A percentile compares a stretch with the other conserved stretches of the same genome.
These are phyloP conservation scores for Gavialis gangeticus DNA, from an alignment of 2,113 vertebrate genomes.

Conservation along the genomic window DNA sequence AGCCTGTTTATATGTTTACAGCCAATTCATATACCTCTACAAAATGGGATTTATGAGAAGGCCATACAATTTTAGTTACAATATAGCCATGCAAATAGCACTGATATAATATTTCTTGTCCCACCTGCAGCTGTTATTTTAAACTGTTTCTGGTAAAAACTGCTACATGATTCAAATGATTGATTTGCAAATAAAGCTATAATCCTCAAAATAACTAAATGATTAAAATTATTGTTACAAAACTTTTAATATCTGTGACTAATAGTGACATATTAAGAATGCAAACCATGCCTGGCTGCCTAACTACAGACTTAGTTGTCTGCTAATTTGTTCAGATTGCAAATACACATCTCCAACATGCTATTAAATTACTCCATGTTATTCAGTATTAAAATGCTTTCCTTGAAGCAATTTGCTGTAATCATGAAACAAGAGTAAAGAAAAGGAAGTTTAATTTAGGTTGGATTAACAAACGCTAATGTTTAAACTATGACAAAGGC, in stretches of 20 bases:
- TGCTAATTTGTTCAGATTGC: conserved; percentile 41
- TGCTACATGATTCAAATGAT: neutral
- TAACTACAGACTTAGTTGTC: conserved; percentile 28
- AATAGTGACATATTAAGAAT: conserved; percentile 37
- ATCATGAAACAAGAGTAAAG: conserved; percentile 30
- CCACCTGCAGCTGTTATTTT: neutral
- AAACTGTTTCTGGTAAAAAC: neutral
- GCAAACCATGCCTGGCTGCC: conserved; percentile 22
- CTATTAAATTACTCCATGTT: conserved; percentile 43
- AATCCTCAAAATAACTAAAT: conserved; percentile 50
- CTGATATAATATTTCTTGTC: neutral
- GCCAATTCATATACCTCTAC: neutral
- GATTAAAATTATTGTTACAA: conserved; percentile 27
- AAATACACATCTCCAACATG: neutral
- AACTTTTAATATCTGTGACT: conserved; percentile 44
- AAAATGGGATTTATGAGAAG: neutral
- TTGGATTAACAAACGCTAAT: conserved; percentile 43
- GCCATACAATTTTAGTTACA: neutral
- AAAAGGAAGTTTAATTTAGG: conserved; percentile 43
- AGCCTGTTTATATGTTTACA: neutral
- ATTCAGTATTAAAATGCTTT: conserved; percentile 45
- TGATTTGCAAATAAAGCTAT: conserved; percentile 20
- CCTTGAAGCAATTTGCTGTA: conserved; percentile 46
- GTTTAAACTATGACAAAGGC: neutral
- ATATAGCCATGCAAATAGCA: neutral